A percentile compares a stretch with the other conserved stretches of the same genome.
phyloP scores from a whole-genome alignment of 2,113 vertebrate species.

The Miniopterus natalensis region DNA sequence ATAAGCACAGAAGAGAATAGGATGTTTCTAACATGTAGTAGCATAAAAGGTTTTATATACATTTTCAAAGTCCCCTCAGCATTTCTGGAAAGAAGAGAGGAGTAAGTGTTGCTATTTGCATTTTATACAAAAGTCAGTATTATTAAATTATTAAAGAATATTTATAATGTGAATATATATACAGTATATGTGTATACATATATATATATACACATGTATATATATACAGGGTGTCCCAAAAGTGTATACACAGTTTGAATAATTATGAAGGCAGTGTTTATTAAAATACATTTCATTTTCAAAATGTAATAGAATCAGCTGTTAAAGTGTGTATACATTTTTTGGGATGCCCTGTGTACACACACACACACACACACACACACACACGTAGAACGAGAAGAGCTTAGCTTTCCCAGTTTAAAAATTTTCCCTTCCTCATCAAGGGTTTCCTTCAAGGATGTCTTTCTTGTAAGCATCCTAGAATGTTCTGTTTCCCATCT shows the following conservation, averaged over 20 bases:
- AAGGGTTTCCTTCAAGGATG: not conserved
- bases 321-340: too few species aligned
- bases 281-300: too few species aligned
- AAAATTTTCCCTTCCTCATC: not conserved
- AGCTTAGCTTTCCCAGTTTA: slow-evolving; percentile 9
- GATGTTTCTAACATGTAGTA: not conserved
- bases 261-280: too few species aligned
- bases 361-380: not conserved
- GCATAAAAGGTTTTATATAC: slow-evolving; percentile 23
- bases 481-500: slow-evolving; percentile 39
- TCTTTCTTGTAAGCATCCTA: not conserved
- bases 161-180: not conserved
- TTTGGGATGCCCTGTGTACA: not conserved
- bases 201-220: not conserved
- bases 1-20: slow-evolving; percentile 21
- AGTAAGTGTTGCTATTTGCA: slow-evolving; percentile 23
- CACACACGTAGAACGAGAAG: not conserved
- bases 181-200: not conserved
- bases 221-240: too few species aligned
- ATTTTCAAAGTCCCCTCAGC: not conserved
- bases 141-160: not conserved
- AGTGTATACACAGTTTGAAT: too few species aligned
- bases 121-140: not conserved
- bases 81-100: not conserved
- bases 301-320: too few species aligned